Evolutionary conservation across 2,113 vertebrate genomes (phyloP).

Genomic region (Chascanopsetta lugubris): DNA sequence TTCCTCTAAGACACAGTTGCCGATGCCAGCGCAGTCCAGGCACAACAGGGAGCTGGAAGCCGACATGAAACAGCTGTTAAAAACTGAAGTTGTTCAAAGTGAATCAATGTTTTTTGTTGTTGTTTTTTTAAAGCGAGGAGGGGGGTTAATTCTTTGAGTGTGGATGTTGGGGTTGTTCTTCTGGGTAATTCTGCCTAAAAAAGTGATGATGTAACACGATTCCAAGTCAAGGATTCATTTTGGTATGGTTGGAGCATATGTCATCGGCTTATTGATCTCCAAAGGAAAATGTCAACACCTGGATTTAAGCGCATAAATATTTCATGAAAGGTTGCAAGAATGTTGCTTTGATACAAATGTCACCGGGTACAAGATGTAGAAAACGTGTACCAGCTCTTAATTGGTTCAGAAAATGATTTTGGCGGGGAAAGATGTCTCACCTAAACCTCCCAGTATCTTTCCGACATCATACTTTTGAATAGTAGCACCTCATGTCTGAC

Average conservation of each 20-base stretch:
- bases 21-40: constrained; percentile 13
- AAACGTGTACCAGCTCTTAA: constrained; percentile 10
- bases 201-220: constrained; percentile 13
- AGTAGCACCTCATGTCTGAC: too few species aligned
- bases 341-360: constrained; percentile 58
- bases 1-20: constrained; percentile 43
- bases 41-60: constrained; percentile 46
- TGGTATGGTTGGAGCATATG: constrained; percentile 7
- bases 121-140: not conserved
- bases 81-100: constrained; percentile 58
- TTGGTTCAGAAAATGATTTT: constrained; percentile 25
- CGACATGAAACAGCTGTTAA: constrained; percentile 47
- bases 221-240: constrained; percentile 6
- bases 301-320: constrained; percentile 47
- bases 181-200: constrained; percentile 11
- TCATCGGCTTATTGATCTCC: constrained; percentile 27
- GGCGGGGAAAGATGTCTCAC: constrained; percentile 21
- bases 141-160: not conserved
- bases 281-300: constrained; percentile 51
- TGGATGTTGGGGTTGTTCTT: not conserved
- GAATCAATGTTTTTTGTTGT: not conserved
- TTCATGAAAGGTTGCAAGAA: constrained; percentile 45
- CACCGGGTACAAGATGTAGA: constrained; percentile 54
- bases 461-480: too few species aligned
- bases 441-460: too few species aligned